Evolutionary conservation across 2,888 invertebrate species (phyloP).

Genomic region (Epiblema foenella): DNA sequence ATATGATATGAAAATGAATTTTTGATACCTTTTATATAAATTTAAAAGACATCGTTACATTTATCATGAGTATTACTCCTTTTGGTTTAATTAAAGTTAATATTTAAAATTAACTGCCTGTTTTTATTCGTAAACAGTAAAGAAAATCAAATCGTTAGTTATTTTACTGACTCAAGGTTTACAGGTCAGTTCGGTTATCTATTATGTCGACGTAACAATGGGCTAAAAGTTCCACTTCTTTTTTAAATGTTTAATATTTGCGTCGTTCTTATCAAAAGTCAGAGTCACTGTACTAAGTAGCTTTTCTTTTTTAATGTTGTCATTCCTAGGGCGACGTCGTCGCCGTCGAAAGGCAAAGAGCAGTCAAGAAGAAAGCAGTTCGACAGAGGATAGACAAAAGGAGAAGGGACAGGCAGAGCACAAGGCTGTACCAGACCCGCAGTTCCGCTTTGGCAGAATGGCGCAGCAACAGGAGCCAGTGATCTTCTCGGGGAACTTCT

Average conservation of each 20-base stretch:
- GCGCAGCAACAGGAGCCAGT: slow-evolving; percentile 57
- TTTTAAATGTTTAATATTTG: neutral
- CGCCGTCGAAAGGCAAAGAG: slow-evolving; percentile 10
- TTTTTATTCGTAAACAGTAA: slow-evolving; percentile 45
- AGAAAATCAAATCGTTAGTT: neutral
- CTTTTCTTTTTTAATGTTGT: slow-evolving; percentile 19
- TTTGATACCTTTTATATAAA: slow-evolving; percentile 69
- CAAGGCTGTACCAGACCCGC: slow-evolving; percentile 33
- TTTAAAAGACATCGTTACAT: slow-evolving; percentile 74
- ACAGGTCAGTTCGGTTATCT: slow-evolving; percentile 9
- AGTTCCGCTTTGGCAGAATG: slow-evolving; percentile 61
- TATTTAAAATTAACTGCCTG: slow-evolving; percentile 56
- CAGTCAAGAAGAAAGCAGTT: slow-evolving; percentile 3
- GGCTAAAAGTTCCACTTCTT: neutral
- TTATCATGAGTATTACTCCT: slow-evolving; percentile 78
- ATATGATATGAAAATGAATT: slow-evolving; percentile 55
- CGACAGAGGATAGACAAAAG: neutral
- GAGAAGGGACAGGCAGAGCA: neutral
- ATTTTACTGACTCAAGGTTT: neutral
- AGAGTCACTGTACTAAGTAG: slow-evolving; percentile 8
- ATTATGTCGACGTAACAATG: neutral
- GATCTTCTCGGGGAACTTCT: slow-evolving; percentile 62
- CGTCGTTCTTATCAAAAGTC: neutral
- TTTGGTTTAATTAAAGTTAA: slow-evolving; percentile 74
- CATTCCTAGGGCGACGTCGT: slow-evolving; percentile 22